These are phyloP conservation scores for Ophion costatus DNA, from an alignment of 2,888 invertebrate genomes.

Conservation along the genomic window DNA sequence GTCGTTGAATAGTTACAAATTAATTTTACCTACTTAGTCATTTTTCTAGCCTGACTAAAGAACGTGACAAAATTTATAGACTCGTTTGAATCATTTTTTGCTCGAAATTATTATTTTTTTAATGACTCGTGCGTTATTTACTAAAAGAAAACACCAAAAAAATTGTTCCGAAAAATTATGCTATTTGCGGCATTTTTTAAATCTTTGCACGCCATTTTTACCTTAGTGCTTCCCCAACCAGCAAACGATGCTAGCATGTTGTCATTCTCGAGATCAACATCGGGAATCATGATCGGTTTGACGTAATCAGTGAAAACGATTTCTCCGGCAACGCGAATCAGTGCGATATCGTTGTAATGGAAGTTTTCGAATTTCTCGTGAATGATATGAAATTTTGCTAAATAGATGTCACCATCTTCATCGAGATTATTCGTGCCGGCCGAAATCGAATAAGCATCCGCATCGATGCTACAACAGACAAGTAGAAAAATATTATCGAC, in stretches of 20 bases:
- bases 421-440: conserved; percentile 67
- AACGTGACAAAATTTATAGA: not conserved
- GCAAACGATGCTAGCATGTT: conserved; percentile 67
- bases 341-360: conserved; percentile 72
- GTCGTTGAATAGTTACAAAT: not conserved
- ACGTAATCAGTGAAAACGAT: conserved; percentile 71
- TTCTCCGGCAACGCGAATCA: conserved; percentile 68
- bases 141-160: too few relatives aligned
- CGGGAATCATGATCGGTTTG: conserved; percentile 69
- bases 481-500: not conserved
- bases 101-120: too few relatives aligned
- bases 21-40: not conserved
- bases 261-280: conserved; percentile 50
- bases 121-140: too few relatives aligned
- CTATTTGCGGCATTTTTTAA: not conserved
- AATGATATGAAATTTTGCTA: conserved; percentile 12
- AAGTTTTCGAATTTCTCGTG: conserved; percentile 63
- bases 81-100: too few relatives aligned
- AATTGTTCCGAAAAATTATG: too few relatives aligned
- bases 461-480: conserved; percentile 34
- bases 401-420: conserved; percentile 61
- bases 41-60: not conserved
- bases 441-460: conserved; percentile 19
- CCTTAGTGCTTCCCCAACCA: conserved; percentile 75
- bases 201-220: conserved; percentile 49